Conservation (phyloP, 2,888 invertebrate genomes). For the Hemicrepidius hirtus region DNA sequence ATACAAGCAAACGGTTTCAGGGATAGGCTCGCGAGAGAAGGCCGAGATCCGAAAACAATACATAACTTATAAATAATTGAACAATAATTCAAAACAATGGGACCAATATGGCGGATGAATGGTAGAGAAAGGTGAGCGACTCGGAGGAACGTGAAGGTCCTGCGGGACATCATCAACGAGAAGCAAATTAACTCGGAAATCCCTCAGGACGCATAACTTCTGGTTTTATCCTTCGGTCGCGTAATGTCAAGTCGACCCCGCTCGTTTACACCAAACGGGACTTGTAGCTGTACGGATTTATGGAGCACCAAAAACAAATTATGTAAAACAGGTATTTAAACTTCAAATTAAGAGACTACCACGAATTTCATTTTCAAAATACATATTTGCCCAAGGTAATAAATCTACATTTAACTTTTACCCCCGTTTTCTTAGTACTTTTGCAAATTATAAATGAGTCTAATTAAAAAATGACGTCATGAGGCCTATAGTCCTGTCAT, state of each 20-base stretch:
- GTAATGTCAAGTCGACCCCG: conserved; percentile 64
- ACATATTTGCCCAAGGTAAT: conserved; percentile 44
- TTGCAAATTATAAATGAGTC: conserved; percentile 16
- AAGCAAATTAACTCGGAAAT: conserved; percentile 70
- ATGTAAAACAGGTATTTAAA: conserved; percentile 56
- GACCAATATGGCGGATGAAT: conserved; percentile 49
- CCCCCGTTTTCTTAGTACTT: conserved; percentile 26
- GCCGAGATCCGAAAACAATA: conserved; percentile 27
- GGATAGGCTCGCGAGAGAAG: not conserved
- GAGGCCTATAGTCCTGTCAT: not conserved
- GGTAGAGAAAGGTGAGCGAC: conserved; percentile 49
- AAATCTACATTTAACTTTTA: conserved; percentile 34
- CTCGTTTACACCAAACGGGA: conserved; percentile 51
- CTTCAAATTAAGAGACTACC: conserved; percentile 47
- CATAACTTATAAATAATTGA: conserved; percentile 46
- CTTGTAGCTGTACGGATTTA: conserved; percentile 49
- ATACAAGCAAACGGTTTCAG: not conserved
- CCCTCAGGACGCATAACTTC: conserved; percentile 69
- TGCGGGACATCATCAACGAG: conserved; percentile 70
- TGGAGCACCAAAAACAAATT: conserved; percentile 57
- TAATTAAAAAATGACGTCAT: conserved; percentile 31
- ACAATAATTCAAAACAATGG: conserved; percentile 48
- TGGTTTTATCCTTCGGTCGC: conserved; percentile 69
- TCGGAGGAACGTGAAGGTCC: conserved; percentile 61
- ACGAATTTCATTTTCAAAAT: conserved; percentile 50